These are phyloP conservation scores for Cliona cf. orientalis DNA, from an alignment of 37 sponge, comb jelly and placozoan species.

Conservation along the genomic window DNA sequence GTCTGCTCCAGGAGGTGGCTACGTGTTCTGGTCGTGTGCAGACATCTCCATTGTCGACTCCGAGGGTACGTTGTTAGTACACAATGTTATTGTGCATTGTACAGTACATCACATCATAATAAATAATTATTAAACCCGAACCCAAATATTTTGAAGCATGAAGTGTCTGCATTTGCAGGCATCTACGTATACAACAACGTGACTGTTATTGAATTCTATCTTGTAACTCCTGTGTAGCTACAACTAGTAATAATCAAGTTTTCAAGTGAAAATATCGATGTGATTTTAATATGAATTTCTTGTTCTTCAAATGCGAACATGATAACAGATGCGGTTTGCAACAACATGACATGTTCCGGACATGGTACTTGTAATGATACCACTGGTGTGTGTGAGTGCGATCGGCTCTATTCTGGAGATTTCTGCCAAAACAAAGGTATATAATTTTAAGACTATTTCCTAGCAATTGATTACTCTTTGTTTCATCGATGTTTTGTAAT, in stretches of 20 bases:
- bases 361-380: slow-evolving; percentile 43
- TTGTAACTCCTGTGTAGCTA: too few species aligned
- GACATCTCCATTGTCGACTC: slow-evolving; percentile 35
- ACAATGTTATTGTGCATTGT: too few species aligned
- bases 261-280: background rate
- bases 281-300: background rate
- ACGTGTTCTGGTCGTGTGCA: slow-evolving; percentile 79
- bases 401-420: slow-evolving; percentile 41
- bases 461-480: too few species aligned
- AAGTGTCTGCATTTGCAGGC: background rate
- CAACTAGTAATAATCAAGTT: too few species aligned
- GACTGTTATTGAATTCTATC: background rate
- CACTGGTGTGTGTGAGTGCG: slow-evolving; percentile 44
- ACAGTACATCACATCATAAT: too few species aligned
- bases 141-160: background rate
- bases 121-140: background rate
- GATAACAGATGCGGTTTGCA: slow-evolving; percentile 21
- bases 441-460: too few species aligned
- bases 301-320: background rate
- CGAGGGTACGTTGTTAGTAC: background rate
- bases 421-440: slow-evolving; percentile 60
- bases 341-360: slow-evolving; percentile 38
- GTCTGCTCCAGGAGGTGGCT: slow-evolving; percentile 46
- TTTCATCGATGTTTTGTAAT: too few species aligned
- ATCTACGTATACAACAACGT: background rate